phyloP scores from a whole-genome alignment of 2,113 vertebrate species.

The Myotis brandtii region DNA sequence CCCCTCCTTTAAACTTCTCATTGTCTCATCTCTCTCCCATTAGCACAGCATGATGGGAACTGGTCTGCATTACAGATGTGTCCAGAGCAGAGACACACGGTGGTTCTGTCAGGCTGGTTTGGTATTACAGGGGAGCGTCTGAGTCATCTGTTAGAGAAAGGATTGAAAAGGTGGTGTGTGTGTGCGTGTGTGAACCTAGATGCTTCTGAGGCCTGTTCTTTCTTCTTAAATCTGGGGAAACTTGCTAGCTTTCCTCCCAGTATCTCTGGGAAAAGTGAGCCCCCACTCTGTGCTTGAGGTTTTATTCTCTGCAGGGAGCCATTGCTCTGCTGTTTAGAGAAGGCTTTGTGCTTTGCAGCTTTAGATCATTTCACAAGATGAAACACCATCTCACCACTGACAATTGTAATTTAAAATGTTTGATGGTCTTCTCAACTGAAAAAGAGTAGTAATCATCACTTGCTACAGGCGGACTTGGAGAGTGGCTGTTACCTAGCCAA shows the following conservation, averaged over 20 bases:
- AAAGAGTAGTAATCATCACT: conserved; percentile 69
- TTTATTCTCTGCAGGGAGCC: conserved; percentile 79
- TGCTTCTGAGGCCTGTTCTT: conserved; percentile 19
- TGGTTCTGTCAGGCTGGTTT: rapidly evolving
- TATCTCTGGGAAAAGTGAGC: conserved; percentile 67
- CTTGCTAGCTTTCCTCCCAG: conserved; percentile 67
- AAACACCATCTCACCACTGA: conserved; percentile 80
- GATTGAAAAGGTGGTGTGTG: not conserved
- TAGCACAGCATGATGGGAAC: not conserved
- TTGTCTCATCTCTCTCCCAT: not conserved
- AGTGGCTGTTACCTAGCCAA: not conserved
- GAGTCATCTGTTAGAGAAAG: not conserved
- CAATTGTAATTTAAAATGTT: conserved; percentile 84
- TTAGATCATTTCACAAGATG: conserved; percentile 85
- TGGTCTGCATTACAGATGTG: not conserved
- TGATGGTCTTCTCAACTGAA: conserved; percentile 77
- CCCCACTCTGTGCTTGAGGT: conserved; percentile 20
- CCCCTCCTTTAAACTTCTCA: not conserved
- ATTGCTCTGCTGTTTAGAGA: conserved; percentile 83
- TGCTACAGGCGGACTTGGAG: conserved; percentile 40
- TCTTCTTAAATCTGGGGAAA: conserved; percentile 44
- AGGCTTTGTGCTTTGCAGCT: conserved; percentile 82
- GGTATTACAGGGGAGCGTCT: not conserved
- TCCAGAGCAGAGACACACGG: not conserved
- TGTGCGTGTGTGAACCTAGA: not conserved